Conservation (phyloP, 2,797 vertebrate species). For the Discoglossus pictus region DNA sequence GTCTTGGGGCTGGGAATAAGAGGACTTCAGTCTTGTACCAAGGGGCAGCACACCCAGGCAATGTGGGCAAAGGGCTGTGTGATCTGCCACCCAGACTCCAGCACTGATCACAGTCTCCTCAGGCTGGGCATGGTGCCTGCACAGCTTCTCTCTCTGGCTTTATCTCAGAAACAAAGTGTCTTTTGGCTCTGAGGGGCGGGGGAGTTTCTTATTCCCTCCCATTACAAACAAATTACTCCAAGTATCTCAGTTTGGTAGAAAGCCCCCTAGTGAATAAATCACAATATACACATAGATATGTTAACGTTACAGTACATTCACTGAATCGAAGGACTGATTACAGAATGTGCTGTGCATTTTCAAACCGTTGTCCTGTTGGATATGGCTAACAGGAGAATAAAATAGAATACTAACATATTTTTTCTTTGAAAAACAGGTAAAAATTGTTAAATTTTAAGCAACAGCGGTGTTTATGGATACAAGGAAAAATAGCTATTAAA, state of each 20-base stretch:
- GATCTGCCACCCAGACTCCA: background rate
- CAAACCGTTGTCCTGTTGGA: no score
- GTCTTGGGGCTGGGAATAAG: background rate
- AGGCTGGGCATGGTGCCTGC: conserved; percentile 14
- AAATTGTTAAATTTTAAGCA: no score
- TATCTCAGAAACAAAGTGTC: conserved; percentile 26
- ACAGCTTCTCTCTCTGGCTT: conserved; percentile 12
- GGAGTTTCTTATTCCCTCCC: conserved; percentile 15
- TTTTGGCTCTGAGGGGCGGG: conserved; percentile 8
- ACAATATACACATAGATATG: conserved; percentile 11
- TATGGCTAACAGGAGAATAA: no score
- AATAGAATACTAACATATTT: no score
- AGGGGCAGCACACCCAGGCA: conserved; percentile 6
- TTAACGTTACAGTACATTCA: no score
- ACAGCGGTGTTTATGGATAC: no score
- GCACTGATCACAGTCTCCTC: background rate
- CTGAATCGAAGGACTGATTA: no score
- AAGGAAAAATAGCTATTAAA: no score
- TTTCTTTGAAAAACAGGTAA: no score
- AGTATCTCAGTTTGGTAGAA: conserved; percentile 11
- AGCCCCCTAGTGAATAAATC: conserved; percentile 38
- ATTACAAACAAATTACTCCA: background rate
- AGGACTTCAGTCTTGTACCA: background rate
- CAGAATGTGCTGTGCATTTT: conserved; percentile 20
- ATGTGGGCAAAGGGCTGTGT: background rate